phyloP scores from a whole-genome alignment of 53 echinoderm and acorn worm species.

The Holothuria scabra region DNA sequence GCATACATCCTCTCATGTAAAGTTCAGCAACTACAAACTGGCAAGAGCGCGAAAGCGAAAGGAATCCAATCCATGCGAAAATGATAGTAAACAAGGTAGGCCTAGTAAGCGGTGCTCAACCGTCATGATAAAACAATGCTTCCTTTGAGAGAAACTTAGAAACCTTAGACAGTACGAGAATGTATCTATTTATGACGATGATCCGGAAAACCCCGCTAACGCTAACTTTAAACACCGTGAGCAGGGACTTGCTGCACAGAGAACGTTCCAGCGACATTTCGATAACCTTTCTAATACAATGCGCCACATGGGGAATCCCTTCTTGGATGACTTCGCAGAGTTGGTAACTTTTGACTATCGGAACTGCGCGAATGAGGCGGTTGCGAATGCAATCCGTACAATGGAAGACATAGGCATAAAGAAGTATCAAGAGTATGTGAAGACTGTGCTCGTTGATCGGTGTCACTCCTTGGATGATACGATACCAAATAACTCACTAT shows the following conservation, averaged over 20 bases:
- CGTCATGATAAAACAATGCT: no score
- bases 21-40: no score
- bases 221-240: constrained; percentile 11
- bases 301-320: no score
- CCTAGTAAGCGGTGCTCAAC: constrained; percentile 4
- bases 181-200: background rate
- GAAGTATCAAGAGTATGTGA: no score
- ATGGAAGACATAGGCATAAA: constrained; percentile 27
- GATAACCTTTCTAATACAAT: no score
- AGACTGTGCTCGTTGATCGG: constrained; percentile 35
- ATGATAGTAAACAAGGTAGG: constrained; percentile 11
- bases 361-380: no score
- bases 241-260: no score
- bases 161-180: background rate
- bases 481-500: constrained; percentile 42
- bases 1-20: constrained; percentile 28
- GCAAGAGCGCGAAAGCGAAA: constrained; percentile 8
- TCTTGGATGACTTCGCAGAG: no score
- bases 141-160: constrained; percentile 15
- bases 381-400: constrained; percentile 28
- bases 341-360: no score
- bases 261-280: no score
- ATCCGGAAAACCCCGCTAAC: constrained; percentile 8
- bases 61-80: background rate
- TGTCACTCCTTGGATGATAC: constrained; percentile 51